Base-by-base conservation (phyloP, 2,113 vertebrate genomes). In the Tyto alba region DNA sequence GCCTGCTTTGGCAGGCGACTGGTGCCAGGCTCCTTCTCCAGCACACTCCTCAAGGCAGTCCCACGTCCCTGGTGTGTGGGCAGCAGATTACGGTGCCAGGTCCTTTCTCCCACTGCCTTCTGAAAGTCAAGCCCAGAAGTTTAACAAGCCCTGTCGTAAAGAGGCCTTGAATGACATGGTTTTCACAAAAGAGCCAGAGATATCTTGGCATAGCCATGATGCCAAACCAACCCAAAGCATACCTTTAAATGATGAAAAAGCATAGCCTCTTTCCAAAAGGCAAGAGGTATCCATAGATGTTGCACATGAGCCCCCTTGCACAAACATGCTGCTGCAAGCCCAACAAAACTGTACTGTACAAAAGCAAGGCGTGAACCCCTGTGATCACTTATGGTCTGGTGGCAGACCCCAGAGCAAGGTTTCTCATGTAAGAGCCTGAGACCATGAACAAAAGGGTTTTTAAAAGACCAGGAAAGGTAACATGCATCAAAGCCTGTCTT, bases 11-110 rank as follows among this genome's bases (percentile, higher is more conserved):
- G 38, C 43, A 55, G 19, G 18, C 30, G 63, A 19, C 36, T 21
- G 13, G 19, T 56, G 12, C 22, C 40, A 40, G 66, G 38, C 7
- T 62, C 18, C 9, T 8, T 10, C 11, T 17, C 7, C 16, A 13
- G 6, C 0, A 2, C 10, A 52, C 9, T 71, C 25, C 71, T 82
- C 3, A 7, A 38, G 20, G 15, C 1, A 2, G 7, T 7, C 25
- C 26, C 62, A 15, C 0, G 1, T 45, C 27, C 41, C 16, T 0
- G 0, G 38, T 0, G 2, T 5, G 5, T 23, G 48, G 40, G 21
- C 2, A 14, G 41, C 41, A 62, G 32, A 36, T 9, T 29, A 43
- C 0, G 0, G 30, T 45, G 27, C 12, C 67, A 27, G 38, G 15
- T 36, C 3, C 11, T 40, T 80, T 77, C 40, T 81, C 23, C n/a